Percentiles rank a stretch among this genome's conserved stretches.
Conservation (phyloP, 2,113 vertebrate species). For the Pluvialis apricaria region DNA sequence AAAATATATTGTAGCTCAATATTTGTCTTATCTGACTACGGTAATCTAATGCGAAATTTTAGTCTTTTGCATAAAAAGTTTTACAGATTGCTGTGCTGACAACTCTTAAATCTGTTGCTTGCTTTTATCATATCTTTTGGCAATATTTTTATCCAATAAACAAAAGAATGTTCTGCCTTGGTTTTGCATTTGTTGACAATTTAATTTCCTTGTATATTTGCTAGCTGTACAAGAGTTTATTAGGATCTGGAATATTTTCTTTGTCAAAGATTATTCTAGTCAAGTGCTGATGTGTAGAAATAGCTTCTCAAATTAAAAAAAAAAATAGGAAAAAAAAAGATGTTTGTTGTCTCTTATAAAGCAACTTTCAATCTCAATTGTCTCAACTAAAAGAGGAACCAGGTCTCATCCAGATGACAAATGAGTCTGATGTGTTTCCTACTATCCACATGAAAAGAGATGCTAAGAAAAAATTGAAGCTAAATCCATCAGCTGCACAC, state of each 20-base stretch:
- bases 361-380: background rate
- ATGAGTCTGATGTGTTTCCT: background rate
- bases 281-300: background rate
- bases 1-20: background rate
- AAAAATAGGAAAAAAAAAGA: background rate
- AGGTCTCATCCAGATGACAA: background rate
- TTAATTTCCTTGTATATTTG: background rate
- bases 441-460: background rate
- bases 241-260: slow-evolving; percentile 7
- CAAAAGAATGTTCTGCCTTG: background rate
- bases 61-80: background rate
- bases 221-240: slow-evolving; percentile 23
- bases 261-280: slow-evolving; percentile 35
- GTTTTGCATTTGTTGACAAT: background rate
- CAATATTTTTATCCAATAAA: background rate
- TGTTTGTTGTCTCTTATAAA: background rate
- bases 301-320: background rate
- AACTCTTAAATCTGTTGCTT: background rate
- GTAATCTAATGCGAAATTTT: background rate
- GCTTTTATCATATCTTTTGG: background rate
- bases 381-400: background rate
- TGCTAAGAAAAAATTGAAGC: background rate
- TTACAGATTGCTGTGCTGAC: background rate
- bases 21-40: background rate
- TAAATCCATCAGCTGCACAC: background rate